Conservation (phyloP, 2,888 invertebrate genomes). For the Zonitis immaculata region DNA sequence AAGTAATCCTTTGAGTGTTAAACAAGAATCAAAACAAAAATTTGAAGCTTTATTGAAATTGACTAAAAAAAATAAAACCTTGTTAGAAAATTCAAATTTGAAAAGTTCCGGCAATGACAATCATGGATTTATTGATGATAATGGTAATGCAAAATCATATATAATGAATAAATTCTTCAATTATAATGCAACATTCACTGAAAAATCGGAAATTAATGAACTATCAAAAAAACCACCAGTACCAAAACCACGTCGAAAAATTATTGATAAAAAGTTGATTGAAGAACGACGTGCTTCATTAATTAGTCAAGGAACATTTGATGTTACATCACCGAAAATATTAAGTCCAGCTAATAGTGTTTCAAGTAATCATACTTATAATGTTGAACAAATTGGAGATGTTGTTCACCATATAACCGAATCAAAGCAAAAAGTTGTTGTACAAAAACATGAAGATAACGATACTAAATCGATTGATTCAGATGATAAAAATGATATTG, state of each 20-base stretch:
- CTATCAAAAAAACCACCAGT: constrained; percentile 31
- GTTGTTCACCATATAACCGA: constrained; percentile 26
- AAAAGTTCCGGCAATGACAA: constrained; percentile 13
- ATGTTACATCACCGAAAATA: constrained; percentile 23
- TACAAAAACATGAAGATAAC: neutral
- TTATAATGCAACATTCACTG: constrained; percentile 6
- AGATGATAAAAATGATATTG: neutral
- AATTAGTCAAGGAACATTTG: constrained; percentile 25
- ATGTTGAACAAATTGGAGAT: constrained; percentile 27
- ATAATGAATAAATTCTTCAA: constrained; percentile 36
- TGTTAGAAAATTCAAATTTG: constrained; percentile 7
- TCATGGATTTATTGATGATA: constrained; percentile 9
- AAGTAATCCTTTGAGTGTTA: constrained; percentile 23
- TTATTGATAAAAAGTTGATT: constrained; percentile 1
- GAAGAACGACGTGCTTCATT: constrained; percentile 7
- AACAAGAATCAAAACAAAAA: constrained; percentile 38
- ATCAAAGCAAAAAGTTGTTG: constrained; percentile 11
- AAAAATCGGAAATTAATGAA: neutral
- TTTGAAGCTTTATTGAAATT: constrained; percentile 38
- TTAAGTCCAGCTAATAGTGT: constrained; percentile 1
- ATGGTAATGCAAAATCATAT: constrained; percentile 21
- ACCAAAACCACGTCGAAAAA: constrained; percentile 34
- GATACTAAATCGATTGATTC: neutral
- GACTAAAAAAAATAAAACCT: constrained; percentile 22
- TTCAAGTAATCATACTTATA: constrained; percentile 16